Percentiles rank a stretch among this genome's conserved stretches.
Evolutionary conservation across 2,797 vertebrate species (phyloP).

Genomic region (Enteromius mattozi): DNA sequence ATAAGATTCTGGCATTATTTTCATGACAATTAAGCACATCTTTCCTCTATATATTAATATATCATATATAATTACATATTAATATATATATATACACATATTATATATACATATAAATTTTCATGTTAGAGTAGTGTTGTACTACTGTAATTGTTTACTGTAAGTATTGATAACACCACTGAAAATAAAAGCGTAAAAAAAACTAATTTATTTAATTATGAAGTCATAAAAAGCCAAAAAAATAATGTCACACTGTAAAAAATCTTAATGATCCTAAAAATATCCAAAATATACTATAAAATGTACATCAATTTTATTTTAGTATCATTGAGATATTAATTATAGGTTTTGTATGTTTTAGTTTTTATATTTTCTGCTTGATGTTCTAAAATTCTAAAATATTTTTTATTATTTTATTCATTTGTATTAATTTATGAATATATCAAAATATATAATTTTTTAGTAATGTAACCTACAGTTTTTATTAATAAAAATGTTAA

Average conservation of each 20-base stretch:
- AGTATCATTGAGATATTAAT: background rate
- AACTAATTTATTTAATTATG: background rate
- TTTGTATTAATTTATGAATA: background rate
- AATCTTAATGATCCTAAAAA: background rate
- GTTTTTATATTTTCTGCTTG: background rate
- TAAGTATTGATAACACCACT: background rate
- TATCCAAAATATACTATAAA: background rate
- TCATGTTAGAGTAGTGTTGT: background rate
- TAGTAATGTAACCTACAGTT: background rate
- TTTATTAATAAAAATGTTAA: background rate
- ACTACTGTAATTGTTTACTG: background rate
- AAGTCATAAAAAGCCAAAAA: background rate
- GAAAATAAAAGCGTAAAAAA: background rate
- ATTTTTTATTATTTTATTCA: background rate
- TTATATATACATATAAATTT: too few species aligned
- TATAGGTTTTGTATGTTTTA: background rate
- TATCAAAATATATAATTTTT: background rate
- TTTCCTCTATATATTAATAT: background rate
- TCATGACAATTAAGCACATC: background rate
- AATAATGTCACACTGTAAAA: background rate
- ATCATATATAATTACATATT: too few species aligned
- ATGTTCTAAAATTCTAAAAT: background rate
- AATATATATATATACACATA: too few species aligned
- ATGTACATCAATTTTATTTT: too few species aligned
- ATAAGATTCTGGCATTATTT: background rate